These are phyloP conservation scores for Drosophila pseudoananassae DNA, from an alignment of 1,140 invertebrate species.

Conservation along the genomic window DNA sequence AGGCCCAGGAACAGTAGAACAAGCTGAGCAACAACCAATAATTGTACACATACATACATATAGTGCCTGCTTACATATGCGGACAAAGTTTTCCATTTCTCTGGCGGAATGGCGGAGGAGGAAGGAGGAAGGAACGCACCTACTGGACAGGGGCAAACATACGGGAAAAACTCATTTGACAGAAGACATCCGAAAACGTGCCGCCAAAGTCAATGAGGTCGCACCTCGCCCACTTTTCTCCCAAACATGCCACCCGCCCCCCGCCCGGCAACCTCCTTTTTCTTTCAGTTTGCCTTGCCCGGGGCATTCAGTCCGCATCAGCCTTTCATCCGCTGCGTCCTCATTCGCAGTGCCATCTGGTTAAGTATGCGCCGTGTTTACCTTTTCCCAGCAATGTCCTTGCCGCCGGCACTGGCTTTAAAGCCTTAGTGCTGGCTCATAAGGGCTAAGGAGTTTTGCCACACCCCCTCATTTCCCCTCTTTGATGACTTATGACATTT, in stretches of 20 bases:
- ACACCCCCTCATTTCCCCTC: constrained; percentile 2
- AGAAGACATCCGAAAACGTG: constrained; percentile 56
- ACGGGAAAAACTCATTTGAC: constrained; percentile 39
- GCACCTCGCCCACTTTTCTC: constrained; percentile 24
- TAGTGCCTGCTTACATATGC: constrained; percentile 62
- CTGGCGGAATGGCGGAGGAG: background rate
- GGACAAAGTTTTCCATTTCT: constrained; percentile 35
- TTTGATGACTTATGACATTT: constrained; percentile 61
- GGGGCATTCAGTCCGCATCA: constrained; percentile 41
- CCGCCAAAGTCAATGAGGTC: constrained; percentile 77
- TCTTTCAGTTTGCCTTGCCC: constrained; percentile 13
- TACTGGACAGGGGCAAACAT: constrained; percentile 38
- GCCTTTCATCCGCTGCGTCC: constrained; percentile 34
- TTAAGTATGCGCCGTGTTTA: constrained; percentile 69
- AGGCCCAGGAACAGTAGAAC: constrained; percentile 15
- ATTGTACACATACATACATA: constrained; percentile 30
- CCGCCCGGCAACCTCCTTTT: background rate
- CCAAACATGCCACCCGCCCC: background rate
- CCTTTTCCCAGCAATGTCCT: constrained; percentile 62
- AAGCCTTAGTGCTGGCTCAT: constrained; percentile 32
- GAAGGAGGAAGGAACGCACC: constrained; percentile 15
- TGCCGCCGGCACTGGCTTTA: constrained; percentile 49
- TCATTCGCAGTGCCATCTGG: constrained; percentile 58
- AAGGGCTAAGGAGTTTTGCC: constrained; percentile 11
- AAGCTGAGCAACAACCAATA: constrained; percentile 49